Evolutionary conservation across 2,888 invertebrate genomes (phyloP), one percentile per base, ranked within the genome.

Genomic region (Lysandra coridon): DNA sequence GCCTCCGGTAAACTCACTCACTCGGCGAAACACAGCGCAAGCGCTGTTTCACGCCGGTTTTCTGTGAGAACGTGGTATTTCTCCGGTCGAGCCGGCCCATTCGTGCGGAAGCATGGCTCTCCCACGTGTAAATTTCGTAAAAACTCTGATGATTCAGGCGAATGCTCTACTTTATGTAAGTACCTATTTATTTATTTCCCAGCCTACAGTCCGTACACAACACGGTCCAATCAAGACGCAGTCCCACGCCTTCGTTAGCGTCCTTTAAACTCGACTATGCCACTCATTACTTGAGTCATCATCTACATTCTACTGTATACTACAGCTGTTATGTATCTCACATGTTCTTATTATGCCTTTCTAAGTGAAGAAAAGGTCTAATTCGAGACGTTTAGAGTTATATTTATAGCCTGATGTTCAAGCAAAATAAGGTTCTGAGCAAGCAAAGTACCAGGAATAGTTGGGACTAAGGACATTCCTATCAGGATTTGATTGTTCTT

Each of bases 221-320:
- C 69, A 69, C 69, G 69, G 2, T 69, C 33, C 69, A 69, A 69
- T 69, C 69, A 69, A 69, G 64, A 30, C 64, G 69, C 33, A 69
- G 33, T 69, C 82, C 83, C 80, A 83, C 83, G 80, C 80, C 80
- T 80, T 82, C 80, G 82, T 82, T 81, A 81, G 80, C 30, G 23
- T 40, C 75, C 81, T 76, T 79, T 80, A 80, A 78, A 81, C 81
- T 82, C 79, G 82, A 82, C 82, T 82, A 81, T 82, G 82, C 82
- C 74, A 77, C 77, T 81, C 81, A 80, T 82, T 81, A 82, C 79
- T 79, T 82, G 83, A 83, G 77, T 83, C 82, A 82, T 81, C 80
- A 33, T 40, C 53, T 5, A 23, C 23, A 23, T 23, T 10, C 57
- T 17, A 64, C 78, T 53, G 74, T 78, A 69, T 53, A 64, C 69